Base-by-base conservation (phyloP, 2,797 vertebrate genomes). In the Schizothorax lantsangensis region DNA sequence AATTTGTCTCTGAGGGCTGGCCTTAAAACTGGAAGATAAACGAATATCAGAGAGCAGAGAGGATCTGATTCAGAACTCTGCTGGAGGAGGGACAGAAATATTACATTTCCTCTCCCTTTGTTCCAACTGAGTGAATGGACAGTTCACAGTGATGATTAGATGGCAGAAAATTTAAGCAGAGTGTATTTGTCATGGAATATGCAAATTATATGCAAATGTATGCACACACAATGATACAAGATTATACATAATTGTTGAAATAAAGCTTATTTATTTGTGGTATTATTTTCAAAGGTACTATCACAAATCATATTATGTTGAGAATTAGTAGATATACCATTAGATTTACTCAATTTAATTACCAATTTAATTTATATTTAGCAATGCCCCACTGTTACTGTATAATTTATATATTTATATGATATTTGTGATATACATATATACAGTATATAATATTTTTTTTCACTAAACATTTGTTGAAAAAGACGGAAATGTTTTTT, bases 111-210 rank as follows among this genome's bases (percentile, higher is more conserved):
- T 21, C 36, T 49, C 26, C 17, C 6, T 85, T 85, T 11, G 74
- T 69, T 85, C 6, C 40, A 38, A 26, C 21, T 75, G 57, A 84
- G 54, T 19, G 30, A 75, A 75, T 64, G 40, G 30, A 77, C 59
- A 36, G 38, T 66, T 77, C 21, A 84, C 45, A 78, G 74, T 10
- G 75, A 79, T 19, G 10, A 79, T 69, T 77, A 36, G 23, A 72
- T 21, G 15, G 17, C 30, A 43, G 38, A 36, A 15, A 72, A 43
- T 43, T 43, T 43, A 43, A 43, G 43, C 43, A 43, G 43, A 43
- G 43, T 21, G 10, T 8, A 38, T 52, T 9, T 73, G 43, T 73
- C 19, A 73, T 21, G 14, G 33, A 15, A 78, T 30, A 59, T 52
- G 36, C 68, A 14, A 15, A 71, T 73, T 30, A 69, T 17, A 52